Evolutionary conservation across 2,113 vertebrate species (phyloP).

Genomic region (Prinia subflava): DNA sequence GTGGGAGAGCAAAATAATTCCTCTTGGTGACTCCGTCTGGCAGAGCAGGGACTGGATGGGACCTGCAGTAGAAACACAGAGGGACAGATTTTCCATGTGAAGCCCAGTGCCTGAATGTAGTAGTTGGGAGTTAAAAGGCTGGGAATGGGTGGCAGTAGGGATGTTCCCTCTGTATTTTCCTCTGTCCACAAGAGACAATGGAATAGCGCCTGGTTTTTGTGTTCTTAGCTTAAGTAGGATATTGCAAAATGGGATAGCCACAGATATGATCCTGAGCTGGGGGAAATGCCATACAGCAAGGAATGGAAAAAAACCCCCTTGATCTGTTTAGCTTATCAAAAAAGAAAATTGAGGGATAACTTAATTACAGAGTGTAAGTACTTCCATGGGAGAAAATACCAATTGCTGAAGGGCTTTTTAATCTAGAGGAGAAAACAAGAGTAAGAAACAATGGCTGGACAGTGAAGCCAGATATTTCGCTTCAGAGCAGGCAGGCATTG

Average conservation of each 20-base stretch:
- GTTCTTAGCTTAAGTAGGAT: conserved; percentile 46
- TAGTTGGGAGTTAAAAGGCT: conserved; percentile 5
- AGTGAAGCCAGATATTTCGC: conserved; percentile 49
- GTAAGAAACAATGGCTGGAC: conserved; percentile 54
- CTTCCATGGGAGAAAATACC: conserved; percentile 51
- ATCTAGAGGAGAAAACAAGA: conserved; percentile 53
- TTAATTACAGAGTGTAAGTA: conserved; percentile 31
- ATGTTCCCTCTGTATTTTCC: conserved; percentile 12
- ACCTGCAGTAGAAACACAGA: background rate
- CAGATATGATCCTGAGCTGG: conserved; percentile 32
- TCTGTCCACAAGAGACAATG: conserved; percentile 29
- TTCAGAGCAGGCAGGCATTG: conserved; percentile 36
- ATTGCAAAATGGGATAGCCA: conserved; percentile 59
- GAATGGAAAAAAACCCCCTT: background rate
- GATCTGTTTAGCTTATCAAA: conserved; percentile 43
- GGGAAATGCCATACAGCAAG: conserved; percentile 29
- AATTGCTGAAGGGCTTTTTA: conserved; percentile 64
- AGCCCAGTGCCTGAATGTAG: background rate
- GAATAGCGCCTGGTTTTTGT: conserved; percentile 40
- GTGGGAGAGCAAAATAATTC: background rate
- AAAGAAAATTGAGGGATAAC: conserved; percentile 1
- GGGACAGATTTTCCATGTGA: background rate
- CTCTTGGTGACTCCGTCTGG: background rate
- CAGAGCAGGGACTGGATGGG: background rate
- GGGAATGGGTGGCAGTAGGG: background rate